Conservation (phyloP, 2,797 vertebrate species). For the Hippocampus kuda region DNA sequence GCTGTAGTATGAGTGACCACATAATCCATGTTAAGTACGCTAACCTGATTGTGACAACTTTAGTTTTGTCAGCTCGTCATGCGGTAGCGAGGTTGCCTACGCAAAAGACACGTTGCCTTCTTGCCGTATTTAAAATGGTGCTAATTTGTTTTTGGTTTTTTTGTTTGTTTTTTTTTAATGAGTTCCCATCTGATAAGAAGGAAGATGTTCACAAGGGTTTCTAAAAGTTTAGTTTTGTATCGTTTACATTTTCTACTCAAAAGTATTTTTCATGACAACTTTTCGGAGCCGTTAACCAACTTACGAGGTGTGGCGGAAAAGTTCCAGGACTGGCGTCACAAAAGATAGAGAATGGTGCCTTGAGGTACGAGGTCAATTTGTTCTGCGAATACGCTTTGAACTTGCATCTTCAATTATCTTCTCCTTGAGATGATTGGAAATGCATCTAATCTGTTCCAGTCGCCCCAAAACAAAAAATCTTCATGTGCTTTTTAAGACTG, state of each 20-base stretch:
- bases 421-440: neutral
- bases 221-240: slow-evolving; percentile 54
- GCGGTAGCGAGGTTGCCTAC: neutral
- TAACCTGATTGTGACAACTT: slow-evolving; percentile 16
- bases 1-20: slow-evolving; percentile 17
- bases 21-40: neutral
- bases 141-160: slow-evolving; percentile 42
- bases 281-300: slow-evolving; percentile 57
- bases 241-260: slow-evolving; percentile 56
- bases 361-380: too few species aligned
- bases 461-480: too few species aligned
- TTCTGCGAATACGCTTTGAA: too few species aligned
- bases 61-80: neutral
- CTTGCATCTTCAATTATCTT: neutral
- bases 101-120: slow-evolving; percentile 49
- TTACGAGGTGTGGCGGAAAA: neutral
- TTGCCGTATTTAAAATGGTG: slow-evolving; percentile 51
- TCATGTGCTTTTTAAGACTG: too few species aligned
- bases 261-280: slow-evolving; percentile 57
- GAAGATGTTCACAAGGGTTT: slow-evolving; percentile 7
- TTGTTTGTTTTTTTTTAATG: slow-evolving; percentile 24
- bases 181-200: slow-evolving; percentile 13
- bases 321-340: neutral
- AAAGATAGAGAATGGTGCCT: neutral
- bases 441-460: neutral